These are phyloP conservation scores for Sisyra terminalis DNA, from an alignment of 2,888 invertebrate genomes.

Conservation along the genomic window DNA sequence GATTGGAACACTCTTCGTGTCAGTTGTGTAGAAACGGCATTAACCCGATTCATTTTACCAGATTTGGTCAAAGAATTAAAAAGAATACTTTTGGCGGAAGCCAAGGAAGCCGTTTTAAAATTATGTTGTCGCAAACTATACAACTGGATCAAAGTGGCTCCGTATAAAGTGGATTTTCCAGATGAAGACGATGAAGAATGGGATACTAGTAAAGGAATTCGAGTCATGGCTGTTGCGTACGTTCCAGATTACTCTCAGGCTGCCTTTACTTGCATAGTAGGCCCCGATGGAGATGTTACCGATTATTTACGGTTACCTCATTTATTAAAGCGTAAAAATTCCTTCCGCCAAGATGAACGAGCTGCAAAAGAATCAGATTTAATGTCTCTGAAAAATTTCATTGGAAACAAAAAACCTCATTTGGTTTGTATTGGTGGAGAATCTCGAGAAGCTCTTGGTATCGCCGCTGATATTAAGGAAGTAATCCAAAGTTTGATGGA, in stretches of 20 bases:
- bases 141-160: conserved; percentile 79
- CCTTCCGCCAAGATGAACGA: conserved; percentile 50
- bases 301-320: conserved; percentile 82
- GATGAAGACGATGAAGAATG: conserved; percentile 88
- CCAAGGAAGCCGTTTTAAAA: conserved; percentile 70
- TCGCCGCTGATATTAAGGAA: conserved; percentile 61
- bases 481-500: conserved; percentile 58
- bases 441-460: conserved; percentile 69
- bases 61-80: conserved; percentile 76
- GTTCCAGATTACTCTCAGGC: conserved; percentile 70
- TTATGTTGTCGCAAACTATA: conserved; percentile 74
- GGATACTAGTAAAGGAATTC: conserved; percentile 68
- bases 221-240: conserved; percentile 79
- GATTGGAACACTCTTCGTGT: conserved; percentile 89
- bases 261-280: conserved; percentile 76
- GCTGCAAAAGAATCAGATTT: conserved; percentile 45
- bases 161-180: conserved; percentile 53
- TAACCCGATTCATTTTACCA: conserved; percentile 77
- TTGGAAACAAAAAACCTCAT: conserved; percentile 82
- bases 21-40: conserved; percentile 75
- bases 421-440: conserved; percentile 84
- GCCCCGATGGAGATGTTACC: conserved; percentile 79
- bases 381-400: conserved; percentile 57
- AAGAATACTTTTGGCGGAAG: conserved; percentile 62
- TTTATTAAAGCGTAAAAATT: conserved; percentile 65